Evolutionary conservation across 1,140 invertebrate genomes (phyloP).

Genomic region (Pseudomyrmex concolor): DNA sequence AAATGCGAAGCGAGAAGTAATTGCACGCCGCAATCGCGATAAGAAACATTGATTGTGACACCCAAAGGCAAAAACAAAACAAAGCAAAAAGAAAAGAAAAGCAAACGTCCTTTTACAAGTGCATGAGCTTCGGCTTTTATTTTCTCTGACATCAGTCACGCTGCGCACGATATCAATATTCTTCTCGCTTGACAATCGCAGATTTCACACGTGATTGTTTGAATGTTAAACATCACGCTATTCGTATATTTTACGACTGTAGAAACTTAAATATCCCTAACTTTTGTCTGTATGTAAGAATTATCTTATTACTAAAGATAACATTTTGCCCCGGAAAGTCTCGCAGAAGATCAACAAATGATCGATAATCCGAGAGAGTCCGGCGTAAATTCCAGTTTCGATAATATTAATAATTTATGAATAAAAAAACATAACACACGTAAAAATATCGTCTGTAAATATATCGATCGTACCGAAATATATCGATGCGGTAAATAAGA

Average conservation of each 20-base stretch:
- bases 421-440: background rate
- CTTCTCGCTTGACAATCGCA: too few relatives aligned
- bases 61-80: too few relatives aligned
- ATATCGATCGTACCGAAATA: background rate
- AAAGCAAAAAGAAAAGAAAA: background rate
- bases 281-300: constrained; percentile 18
- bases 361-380: constrained; percentile 23
- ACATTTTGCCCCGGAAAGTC: constrained; percentile 38
- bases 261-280: background rate
- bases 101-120: background rate
- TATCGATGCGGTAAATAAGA: constrained; percentile 17
- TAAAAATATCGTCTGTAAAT: background rate
- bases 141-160: constrained; percentile 8
- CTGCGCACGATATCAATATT: background rate
- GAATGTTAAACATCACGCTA: background rate
- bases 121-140: background rate
- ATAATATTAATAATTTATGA: constrained; percentile 43
- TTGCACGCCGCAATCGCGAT: constrained; percentile 44
- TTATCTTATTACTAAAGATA: constrained; percentile 31
- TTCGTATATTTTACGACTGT: background rate
- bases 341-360: constrained; percentile 12
- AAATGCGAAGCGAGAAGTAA: constrained; percentile 18
- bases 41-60: constrained; percentile 40
- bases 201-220: background rate
- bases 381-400: constrained; percentile 18